phyloP scores from a whole-genome alignment of 2,888 invertebrate genomes.

The Emesis furor region DNA sequence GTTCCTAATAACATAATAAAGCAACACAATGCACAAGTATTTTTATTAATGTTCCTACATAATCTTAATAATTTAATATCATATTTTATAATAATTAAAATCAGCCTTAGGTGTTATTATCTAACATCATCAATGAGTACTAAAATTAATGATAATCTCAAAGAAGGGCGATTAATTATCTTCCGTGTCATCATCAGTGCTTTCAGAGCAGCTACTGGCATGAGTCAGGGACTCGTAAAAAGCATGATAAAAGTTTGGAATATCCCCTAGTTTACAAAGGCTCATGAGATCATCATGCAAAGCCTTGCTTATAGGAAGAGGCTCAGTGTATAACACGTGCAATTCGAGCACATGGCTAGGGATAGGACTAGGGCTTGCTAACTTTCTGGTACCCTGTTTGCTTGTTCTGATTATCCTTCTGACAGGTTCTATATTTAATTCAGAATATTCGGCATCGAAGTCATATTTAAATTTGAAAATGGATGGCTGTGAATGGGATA shows the following conservation, averaged over 20 bases:
- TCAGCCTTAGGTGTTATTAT: too few species aligned
- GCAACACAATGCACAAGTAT: too few species aligned
- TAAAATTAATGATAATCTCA: too few species aligned
- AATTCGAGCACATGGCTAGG: not conserved
- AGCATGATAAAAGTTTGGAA: slow-evolving; percentile 46
- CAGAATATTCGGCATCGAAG: slow-evolving; percentile 21
- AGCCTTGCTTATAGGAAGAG: slow-evolving; percentile 25
- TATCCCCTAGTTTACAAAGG: slow-evolving; percentile 15
- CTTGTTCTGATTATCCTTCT: slow-evolving; percentile 3
- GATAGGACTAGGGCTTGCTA: slow-evolving; percentile 4
- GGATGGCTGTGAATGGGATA: slow-evolving; percentile 4
- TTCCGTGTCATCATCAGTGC: too few species aligned
- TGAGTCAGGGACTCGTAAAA: too few species aligned
- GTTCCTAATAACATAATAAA: too few species aligned
- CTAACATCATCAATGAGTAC: too few species aligned
- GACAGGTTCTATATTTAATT: not conserved
- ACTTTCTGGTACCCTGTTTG: not conserved
- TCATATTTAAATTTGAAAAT: slow-evolving; percentile 15
- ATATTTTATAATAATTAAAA: too few species aligned
- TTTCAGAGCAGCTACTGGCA: too few species aligned
- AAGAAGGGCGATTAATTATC: too few species aligned
- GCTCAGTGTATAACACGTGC: not conserved
- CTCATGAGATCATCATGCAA: slow-evolving; percentile 15
- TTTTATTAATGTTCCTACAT: too few species aligned
- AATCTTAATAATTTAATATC: too few species aligned